A percentile compares a stretch with the other conserved stretches of the same genome.
Evolutionary conservation across 2,113 vertebrate species (phyloP).

Genomic region (Seriola dumerili): DNA sequence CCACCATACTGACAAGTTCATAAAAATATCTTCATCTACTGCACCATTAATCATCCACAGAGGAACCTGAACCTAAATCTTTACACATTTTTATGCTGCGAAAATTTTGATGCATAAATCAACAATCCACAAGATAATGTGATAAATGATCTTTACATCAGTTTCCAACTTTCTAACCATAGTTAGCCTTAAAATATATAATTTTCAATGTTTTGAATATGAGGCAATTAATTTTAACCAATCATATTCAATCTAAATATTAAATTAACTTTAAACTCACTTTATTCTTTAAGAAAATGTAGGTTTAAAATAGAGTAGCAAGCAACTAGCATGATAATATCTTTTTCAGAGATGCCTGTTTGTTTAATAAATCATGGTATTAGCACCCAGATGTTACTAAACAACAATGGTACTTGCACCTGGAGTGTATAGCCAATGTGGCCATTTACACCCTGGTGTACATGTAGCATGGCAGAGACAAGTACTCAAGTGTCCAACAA

Average conservation of each 20-base stretch:
- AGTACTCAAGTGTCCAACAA: too few relatives aligned
- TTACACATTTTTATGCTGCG: too few relatives aligned
- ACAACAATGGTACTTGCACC: too few relatives aligned
- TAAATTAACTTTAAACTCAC: neutral
- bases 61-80: neutral
- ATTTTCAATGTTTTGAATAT: neutral
- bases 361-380: neutral
- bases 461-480: too few relatives aligned
- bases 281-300: neutral
- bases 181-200: neutral
- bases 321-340: neutral
- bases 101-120: neutral
- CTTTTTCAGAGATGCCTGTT: neutral
- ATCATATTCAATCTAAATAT: neutral
- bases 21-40: neutral
- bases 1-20: conserved; percentile 15
- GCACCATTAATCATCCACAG: neutral
- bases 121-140: neutral
- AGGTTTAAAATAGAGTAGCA: neutral
- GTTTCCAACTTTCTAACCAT: neutral
- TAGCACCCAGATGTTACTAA: too few relatives aligned
- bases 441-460: too few relatives aligned
- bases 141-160: neutral
- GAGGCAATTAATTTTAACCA: too few relatives aligned
- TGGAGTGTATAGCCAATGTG: too few relatives aligned